Conservation (phyloP, 2,888 invertebrate species). For the Pteria penguin region DNA sequence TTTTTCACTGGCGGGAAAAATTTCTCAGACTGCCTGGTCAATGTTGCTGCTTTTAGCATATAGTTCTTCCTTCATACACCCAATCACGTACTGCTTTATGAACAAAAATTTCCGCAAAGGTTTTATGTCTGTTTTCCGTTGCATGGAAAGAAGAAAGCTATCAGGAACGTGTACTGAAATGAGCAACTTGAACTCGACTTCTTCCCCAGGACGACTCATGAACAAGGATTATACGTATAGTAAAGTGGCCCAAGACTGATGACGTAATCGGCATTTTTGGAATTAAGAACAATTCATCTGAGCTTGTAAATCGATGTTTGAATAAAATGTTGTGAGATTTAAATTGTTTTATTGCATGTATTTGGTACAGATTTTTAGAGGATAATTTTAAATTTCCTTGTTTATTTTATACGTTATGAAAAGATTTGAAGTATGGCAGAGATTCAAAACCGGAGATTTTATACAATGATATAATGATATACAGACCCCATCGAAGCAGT, state of each 20-base stretch:
- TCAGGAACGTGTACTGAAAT: slow-evolving; percentile 26
- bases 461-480: too few relatives aligned
- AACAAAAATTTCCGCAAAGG: slow-evolving; percentile 91
- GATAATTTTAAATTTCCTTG: too few relatives aligned
- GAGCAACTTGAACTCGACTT: slow-evolving; percentile 17
- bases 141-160: slow-evolving; percentile 61
- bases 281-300: too few relatives aligned
- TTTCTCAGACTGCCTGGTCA: slow-evolving; percentile 82
- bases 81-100: slow-evolving; percentile 96
- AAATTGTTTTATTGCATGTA: too few relatives aligned
- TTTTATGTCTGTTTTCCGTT: slow-evolving; percentile 86
- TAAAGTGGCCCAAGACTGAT: not conserved
- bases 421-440: too few relatives aligned
- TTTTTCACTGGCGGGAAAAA: slow-evolving; percentile 82
- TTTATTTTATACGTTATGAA: too few relatives aligned
- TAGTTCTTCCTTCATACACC: slow-evolving; percentile 91
- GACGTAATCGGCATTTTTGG: too few relatives aligned
- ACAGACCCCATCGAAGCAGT: too few relatives aligned
- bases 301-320: too few relatives aligned
- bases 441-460: too few relatives aligned
- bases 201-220: not conserved
- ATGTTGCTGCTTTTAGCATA: slow-evolving; percentile 89
- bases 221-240: not conserved
- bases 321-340: too few relatives aligned
- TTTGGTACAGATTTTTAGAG: too few relatives aligned